Evolutionary conservation across 2,888 invertebrate species (phyloP).

Genomic region (Sinotaia quadrata): DNA sequence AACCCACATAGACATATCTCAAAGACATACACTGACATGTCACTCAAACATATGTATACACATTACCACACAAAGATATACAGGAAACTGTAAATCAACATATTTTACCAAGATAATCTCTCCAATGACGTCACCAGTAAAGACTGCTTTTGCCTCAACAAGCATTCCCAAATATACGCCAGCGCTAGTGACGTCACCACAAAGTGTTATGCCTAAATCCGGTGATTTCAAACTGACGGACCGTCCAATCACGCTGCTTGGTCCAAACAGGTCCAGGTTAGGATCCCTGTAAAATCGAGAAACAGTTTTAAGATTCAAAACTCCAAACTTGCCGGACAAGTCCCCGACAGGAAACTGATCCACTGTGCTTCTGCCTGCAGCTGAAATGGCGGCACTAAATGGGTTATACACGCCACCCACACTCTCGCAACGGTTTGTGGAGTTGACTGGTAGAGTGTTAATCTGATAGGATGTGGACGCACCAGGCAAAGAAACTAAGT

Average conservation of each 20-base stretch:
- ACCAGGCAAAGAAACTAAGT: constrained; percentile 67
- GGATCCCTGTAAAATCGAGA: constrained; percentile 79
- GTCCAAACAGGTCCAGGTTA: constrained; percentile 84
- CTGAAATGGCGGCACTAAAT: constrained; percentile 60
- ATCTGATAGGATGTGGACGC: constrained; percentile 71
- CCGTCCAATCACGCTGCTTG: constrained; percentile 84
- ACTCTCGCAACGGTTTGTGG: constrained; percentile 75
- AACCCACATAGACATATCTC: no score
- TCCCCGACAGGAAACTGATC: constrained; percentile 93
- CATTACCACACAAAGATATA: no score
- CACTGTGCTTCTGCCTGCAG: constrained; percentile 77
- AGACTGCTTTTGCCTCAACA: constrained; percentile 87
- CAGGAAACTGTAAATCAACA: no score
- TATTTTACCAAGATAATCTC: constrained; percentile 85
- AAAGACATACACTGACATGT: no score
- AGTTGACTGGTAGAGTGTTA: constrained; percentile 71
- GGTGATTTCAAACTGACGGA: constrained; percentile 70
- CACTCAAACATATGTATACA: no score
- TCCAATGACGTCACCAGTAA: constrained; percentile 83
- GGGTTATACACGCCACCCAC: constrained; percentile 85
- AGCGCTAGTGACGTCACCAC: constrained; percentile 55
- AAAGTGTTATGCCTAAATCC: constrained; percentile 64
- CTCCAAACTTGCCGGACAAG: constrained; percentile 89
- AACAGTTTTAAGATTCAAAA: constrained; percentile 79
- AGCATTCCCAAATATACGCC: constrained; percentile 26